Conservation (phyloP, 2,113 vertebrate species). For the Prionailurus viverrinus region DNA sequence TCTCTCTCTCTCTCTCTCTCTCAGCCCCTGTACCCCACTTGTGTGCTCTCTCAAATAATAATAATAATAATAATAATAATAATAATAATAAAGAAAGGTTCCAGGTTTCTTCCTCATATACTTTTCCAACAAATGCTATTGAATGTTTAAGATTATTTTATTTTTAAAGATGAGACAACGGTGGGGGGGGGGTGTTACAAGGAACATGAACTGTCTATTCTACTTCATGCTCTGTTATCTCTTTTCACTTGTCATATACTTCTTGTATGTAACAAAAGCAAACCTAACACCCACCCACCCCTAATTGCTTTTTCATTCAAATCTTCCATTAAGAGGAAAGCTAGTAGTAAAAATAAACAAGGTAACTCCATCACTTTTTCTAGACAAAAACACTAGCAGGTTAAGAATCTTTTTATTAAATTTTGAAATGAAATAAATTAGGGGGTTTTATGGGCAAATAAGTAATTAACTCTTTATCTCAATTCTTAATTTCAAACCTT, state of each 20-base stretch:
- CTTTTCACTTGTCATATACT: neutral
- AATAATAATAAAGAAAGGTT: neutral
- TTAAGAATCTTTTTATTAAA: conserved; percentile 8
- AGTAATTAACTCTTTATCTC: neutral
- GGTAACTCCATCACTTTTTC: neutral
- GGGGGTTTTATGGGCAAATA: neutral
- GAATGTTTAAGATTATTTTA: conserved; percentile 1
- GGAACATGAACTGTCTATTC: neutral
- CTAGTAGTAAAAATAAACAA: neutral
- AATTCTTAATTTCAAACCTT: neutral
- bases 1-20: no score
- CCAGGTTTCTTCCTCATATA: neutral
- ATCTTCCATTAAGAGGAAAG: conserved; percentile 40
- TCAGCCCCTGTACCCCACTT: no score
- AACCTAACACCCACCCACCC: neutral
- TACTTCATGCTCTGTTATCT: neutral
- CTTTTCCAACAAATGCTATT: conserved; percentile 23
- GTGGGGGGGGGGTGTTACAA: neutral
- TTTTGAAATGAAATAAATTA: conserved; percentile 36
- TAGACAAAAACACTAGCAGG: neutral
- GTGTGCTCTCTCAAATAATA: no score
- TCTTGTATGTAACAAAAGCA: conserved; percentile 16
- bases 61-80: no score
- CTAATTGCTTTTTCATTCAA: conserved; percentile 20
- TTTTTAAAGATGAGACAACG: conserved; percentile 30